Base-by-base conservation (phyloP, 2,888 invertebrate genomes). In the Caenorhabditis sp. region DNA sequence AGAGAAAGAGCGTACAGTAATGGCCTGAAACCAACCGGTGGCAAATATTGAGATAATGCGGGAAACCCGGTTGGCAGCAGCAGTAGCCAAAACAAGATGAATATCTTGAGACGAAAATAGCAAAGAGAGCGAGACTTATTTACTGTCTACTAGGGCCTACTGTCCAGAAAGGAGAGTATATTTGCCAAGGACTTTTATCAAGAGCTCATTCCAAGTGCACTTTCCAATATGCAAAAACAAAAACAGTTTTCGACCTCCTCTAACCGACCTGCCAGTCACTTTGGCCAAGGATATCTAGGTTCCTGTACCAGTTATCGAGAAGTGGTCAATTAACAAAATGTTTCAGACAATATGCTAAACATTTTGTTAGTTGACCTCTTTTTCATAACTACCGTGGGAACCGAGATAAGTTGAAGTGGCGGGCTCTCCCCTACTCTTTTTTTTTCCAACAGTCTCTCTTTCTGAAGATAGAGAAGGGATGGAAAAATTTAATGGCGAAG, bases 91-190 rank as follows among this genome's bases (percentile, higher is more conserved):
- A 66, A 66, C 51, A 66, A 66, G 7, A 35, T 47, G 66, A 58
- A 58, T 58, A 58, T 58, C n/a, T 31, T 24, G 6, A 28, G 66
- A 28, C 2, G 31, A 22, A 66, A 66, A 49, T 49, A 51, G 66
- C 66, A 66, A 66, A 66, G 66, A 66, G 66, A 51, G 66, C 66
- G 26, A 58, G 58, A 51, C 38, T 68, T 68, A 68, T 68, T 68
- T 68, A 68, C 68, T 54, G 68, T 54, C 68, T 68, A 54, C 24
- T 47, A 68, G 51, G 44, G 31, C 5, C 10, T 51, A 51, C 49
- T 68, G 68, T 63, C 63, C 63, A 63, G 63, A 63, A 44, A 63
- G 63, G 63, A 68, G 68, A 54, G 19, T 35, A 68, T 68, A 68
- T 68, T 68, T 68, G 68, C 38, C 16, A 24, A 44, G 26, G 28